Conservation (phyloP, 2,888 invertebrate genomes). For the Nasonovia ribisnigri region DNA sequence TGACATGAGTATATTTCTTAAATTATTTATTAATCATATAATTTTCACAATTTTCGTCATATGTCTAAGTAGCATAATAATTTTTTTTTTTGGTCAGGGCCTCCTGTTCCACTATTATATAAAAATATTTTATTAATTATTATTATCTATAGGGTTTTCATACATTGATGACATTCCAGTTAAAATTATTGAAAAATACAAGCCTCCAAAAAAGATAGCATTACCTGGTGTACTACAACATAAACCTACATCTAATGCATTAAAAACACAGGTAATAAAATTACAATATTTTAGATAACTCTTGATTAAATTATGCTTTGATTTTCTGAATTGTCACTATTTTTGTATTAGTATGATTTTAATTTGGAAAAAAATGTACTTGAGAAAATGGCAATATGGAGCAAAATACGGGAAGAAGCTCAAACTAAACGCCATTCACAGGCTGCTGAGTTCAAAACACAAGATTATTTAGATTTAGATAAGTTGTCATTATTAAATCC, state of each 20-base stretch:
- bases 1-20: no score
- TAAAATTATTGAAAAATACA: slow-evolving; percentile 89
- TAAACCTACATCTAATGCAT: slow-evolving; percentile 55
- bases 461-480: slow-evolving; percentile 41
- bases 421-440: slow-evolving; percentile 73
- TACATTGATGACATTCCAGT: slow-evolving; percentile 89
- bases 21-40: no score
- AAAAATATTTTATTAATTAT: neutral
- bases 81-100: no score
- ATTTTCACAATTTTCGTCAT: no score
- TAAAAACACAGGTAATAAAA: slow-evolving; percentile 37
- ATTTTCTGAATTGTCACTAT: slow-evolving; percentile 32
- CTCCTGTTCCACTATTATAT: no score
- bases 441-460: slow-evolving; percentile 43
- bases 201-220: slow-evolving; percentile 81
- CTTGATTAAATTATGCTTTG: neutral
- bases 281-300: neutral
- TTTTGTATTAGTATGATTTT: slow-evolving; percentile 76
- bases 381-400: slow-evolving; percentile 80
- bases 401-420: slow-evolving; percentile 77
- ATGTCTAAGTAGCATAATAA: no score
- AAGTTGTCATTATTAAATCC: slow-evolving; percentile 38
- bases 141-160: slow-evolving; percentile 68
- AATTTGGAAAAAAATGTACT: slow-evolving; percentile 81
- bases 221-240: slow-evolving; percentile 71